Evolutionary conservation across 1,140 invertebrate genomes (phyloP), one percentile per base, ranked within the genome.

Genomic region (Telenomus remus): DNA sequence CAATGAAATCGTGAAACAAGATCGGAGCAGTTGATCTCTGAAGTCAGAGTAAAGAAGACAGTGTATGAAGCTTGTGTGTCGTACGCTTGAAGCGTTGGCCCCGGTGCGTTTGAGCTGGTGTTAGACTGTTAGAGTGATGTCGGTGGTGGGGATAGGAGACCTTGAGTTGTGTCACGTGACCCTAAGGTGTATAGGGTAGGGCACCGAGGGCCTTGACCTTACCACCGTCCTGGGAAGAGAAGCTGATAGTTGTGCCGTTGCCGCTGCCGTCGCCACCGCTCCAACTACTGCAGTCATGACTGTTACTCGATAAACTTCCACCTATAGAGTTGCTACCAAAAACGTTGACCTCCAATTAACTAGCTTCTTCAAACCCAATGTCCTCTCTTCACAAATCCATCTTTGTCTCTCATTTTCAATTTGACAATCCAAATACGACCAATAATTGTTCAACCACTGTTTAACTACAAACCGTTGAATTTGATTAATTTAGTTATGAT

Each of bases 121-220:
- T 27, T 27, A 27, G 19, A 27, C 19, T 27, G 53, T 57, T 69
- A 42, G 64, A 72, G 43, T 54, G 65, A 57, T 19, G 65, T 65
- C 51, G 59, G 10, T 61, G 66, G 86, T 81, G 81, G 86, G 86
- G 85, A 87, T 87, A 87, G 82, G 83, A 85, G 86, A 87, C 87
- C 86, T 88, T 88, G 86, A 87, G 84, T 77, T 78, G 80, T 81
- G 85, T 86, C 86, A 88, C 86, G 87, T 86, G 86, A 88, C 82
- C 83, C 82, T 73, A 84, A 84, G 84, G 84, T 86, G 85, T 84
- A 85, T 81, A 77, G 84, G 85, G 85, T 82, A 87, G 85, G 84
- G 85, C 84, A 83, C 81, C 71, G 86, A 88, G 87, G 87, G 87
- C 87, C 87, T 88, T 88, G 87, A 87, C 86, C 87, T 88, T 86